Evolutionary conservation across 64 coral and sea anemone genomes (phyloP), one percentile per base, ranked within the genome.

Genomic region (Actinia tenebrosa): DNA sequence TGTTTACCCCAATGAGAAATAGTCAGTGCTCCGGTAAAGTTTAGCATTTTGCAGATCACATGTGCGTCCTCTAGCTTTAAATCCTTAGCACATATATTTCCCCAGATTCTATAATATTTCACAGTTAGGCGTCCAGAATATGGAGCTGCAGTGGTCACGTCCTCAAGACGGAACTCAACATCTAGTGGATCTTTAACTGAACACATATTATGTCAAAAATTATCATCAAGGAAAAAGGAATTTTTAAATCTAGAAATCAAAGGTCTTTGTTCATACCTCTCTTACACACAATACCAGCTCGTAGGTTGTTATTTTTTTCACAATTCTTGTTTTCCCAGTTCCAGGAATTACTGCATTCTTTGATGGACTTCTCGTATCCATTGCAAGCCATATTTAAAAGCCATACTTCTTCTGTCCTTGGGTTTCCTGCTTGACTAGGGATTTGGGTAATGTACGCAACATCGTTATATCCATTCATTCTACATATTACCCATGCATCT

Each of bases 401-500:
- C 77, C 77, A 79, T 16, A 79, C 77, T 44, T 46, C 27, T 0
- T 42, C 71, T 7, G 22, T 75, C 22, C 8, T 42, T 26, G 71
- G 13, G 22, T 42, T n/a, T 25, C 27, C 27, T 25, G 20, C 26
- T 30, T 18, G 26, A 16, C 15, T 30, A 44, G 26, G 8, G 17
- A 66, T 23, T 23, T 20, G 2, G 4, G 26, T 44, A 11, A 11
- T 46, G 45, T 79, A 46, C 3, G 26, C 77, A 6, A 42, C 77
- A 46, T 79, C 44, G 3, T 46, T 1, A 79, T 30, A 79, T 30
- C 77, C 77, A 30, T 44, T 42, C 77, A 79, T 79, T 79, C 42
- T 42, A 42, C 77, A 79, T 79, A 79, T 79, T 79, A 79, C 77
- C 45, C 44, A 2, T 81, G 50, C 79, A 47, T 81, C 79, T 18